Evolutionary conservation across 2,888 invertebrate species (phyloP), one percentile per base, ranked within the genome.

Genomic region (Timandra comae): DNA sequence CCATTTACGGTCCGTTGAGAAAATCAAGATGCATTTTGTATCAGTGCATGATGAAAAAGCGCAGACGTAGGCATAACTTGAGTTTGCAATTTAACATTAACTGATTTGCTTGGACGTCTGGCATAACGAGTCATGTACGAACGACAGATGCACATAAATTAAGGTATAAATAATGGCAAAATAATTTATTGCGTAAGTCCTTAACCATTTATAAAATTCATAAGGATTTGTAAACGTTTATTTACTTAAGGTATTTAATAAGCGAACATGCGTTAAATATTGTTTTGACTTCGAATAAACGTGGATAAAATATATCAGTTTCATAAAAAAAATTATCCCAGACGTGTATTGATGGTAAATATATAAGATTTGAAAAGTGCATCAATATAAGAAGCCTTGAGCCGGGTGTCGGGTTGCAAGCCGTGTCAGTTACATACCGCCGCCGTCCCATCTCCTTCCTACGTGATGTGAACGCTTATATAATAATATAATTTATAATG

Each of bases 361-460:
- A 45, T 40, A 23, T 32, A 41, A 40, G 39, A 33, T 27, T 32
- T 39, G 30, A 23, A 24, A 7, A 11, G 22, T 27, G 16, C 16
- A 76, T 79, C 70, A 72, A 71, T 65, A 77, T 73, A 69, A 68
- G 73, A 74, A 79, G 69, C 84, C 84, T 84, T 82, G 81, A 73
- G 64, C 60, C 44, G 41, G 51, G 72, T 71, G 57, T 85, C 71
- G 54, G 49, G 63, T 85, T 66, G 39, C 67, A 16, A 16, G 16
- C n/a, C 34, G 61, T 59, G 78, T 73, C 46, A 54, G 75, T 82
- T 81, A 73, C 81, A 16, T 3, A 16, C 52, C 66, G 52, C 54
- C 69, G 63, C 71, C 72, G 67, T 71, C 63, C 52, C 60, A 57
- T 49, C 72, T 67, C 70, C 75, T 65, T 57, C 63, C 52, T 46